Evolutionary conservation across 1,140 invertebrate genomes (phyloP).

Genomic region (Bombyx mandarina): DNA sequence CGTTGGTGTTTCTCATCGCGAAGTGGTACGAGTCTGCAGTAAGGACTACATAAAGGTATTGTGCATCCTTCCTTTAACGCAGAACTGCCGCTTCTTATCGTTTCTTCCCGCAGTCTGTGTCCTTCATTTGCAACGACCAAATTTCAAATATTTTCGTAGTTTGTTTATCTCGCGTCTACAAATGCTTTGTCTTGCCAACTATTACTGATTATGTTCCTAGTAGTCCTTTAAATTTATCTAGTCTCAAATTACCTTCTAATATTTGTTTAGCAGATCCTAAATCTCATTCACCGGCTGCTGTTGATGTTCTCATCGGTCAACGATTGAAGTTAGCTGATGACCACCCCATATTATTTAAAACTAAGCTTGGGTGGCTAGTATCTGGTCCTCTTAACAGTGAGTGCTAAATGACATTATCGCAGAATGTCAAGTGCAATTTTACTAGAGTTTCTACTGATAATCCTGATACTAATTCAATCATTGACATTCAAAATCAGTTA

Average conservation of each 20-base stretch:
- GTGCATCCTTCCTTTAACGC: too few relatives aligned
- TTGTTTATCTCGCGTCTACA: too few relatives aligned
- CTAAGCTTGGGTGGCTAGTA: slow-evolving; percentile 11
- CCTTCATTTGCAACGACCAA: too few relatives aligned
- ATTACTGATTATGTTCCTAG: neutral
- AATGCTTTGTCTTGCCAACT: too few relatives aligned
- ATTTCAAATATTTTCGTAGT: too few relatives aligned
- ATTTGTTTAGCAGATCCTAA: slow-evolving; percentile 8
- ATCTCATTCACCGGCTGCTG: slow-evolving; percentile 23
- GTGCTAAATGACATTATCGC: too few relatives aligned
- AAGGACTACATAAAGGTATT: too few relatives aligned
- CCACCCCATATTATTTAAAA: slow-evolving; percentile 2
- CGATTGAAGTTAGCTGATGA: slow-evolving; percentile 8
- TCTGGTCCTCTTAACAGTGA: slow-evolving; percentile 6
- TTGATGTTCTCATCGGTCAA: slow-evolving; percentile 28
- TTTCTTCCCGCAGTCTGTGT: too few relatives aligned
- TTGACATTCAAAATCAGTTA: slow-evolving; percentile 1
- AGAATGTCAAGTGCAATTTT: too few relatives aligned
- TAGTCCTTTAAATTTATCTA: slow-evolving; percentile 2
- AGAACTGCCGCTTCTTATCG: too few relatives aligned
- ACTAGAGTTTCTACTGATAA: neutral
- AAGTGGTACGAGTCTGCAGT: too few relatives aligned
- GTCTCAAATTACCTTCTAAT: slow-evolving; percentile 6
- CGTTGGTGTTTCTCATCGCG: too few relatives aligned
- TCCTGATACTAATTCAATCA: slow-evolving; percentile 5